Conservation (phyloP, 2,113 vertebrate species). For the Plecotus auritus region DNA sequence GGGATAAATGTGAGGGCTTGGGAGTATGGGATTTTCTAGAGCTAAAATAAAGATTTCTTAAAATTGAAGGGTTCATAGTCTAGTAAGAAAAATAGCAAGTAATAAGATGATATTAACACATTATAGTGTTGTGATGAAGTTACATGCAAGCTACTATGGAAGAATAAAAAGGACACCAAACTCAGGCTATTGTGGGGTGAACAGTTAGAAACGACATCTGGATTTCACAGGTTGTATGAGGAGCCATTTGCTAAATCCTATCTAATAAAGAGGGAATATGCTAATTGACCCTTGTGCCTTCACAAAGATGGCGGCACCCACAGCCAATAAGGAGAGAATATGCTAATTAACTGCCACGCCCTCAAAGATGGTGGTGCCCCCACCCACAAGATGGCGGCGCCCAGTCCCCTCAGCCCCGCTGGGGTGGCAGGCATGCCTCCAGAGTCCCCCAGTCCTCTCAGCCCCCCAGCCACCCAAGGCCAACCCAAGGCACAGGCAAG, state of each 20-base stretch:
- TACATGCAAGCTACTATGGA: neutral
- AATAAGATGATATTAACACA: neutral
- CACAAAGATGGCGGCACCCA: too few relatives aligned
- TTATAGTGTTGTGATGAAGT: neutral
- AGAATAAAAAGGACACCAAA: neutral
- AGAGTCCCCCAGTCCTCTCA: too few relatives aligned
- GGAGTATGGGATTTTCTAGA: neutral
- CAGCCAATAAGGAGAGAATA: too few relatives aligned
- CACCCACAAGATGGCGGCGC: too few relatives aligned
- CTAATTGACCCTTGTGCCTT: too few relatives aligned
- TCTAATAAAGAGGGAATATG: too few relatives aligned
- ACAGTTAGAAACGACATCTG: neutral
- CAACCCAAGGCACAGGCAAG: too few relatives aligned
- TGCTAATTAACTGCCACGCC: too few relatives aligned
- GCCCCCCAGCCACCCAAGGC: too few relatives aligned
- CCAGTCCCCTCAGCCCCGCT: too few relatives aligned
- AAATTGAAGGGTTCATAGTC: neutral
- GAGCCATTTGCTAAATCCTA: neutral
- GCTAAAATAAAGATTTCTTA: neutral
- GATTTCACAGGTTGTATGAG: neutral
- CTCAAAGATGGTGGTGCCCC: too few relatives aligned
- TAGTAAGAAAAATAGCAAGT: neutral
- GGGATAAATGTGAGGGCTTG: neutral
- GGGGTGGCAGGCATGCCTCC: too few relatives aligned
- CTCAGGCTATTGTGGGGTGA: neutral